These are phyloP conservation scores for Heliocidaris erythrogramma DNA, from an alignment of 35 echinoderm and acorn worm species.

Conservation along the genomic window DNA sequence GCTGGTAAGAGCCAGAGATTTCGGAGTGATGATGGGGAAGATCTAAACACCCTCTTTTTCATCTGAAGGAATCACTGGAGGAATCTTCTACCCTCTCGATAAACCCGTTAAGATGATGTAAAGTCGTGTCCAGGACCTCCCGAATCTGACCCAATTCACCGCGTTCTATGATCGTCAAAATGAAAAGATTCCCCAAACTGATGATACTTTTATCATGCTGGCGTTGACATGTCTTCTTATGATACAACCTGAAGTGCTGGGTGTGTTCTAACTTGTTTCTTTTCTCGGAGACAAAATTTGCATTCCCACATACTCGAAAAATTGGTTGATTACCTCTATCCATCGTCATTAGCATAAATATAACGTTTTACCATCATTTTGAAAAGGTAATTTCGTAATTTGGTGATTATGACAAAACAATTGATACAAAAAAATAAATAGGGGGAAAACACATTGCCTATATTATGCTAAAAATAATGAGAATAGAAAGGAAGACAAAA, in stretches of 20 bases:
- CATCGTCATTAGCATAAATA: too few relatives aligned
- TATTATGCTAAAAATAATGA: too few relatives aligned
- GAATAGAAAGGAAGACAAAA: too few relatives aligned
- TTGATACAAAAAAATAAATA: too few relatives aligned
- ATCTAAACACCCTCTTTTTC: conserved; percentile 14
- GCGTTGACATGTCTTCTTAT: background rate
- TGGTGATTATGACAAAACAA: too few relatives aligned
- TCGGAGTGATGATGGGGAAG: background rate
- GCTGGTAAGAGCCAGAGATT: conserved; percentile 2
- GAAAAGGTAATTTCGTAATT: too few relatives aligned
- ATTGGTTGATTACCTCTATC: too few relatives aligned
- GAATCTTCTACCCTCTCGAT: background rate
- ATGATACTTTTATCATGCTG: background rate
- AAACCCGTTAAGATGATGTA: background rate
- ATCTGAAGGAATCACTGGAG: too few relatives aligned
- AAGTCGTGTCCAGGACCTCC: background rate
- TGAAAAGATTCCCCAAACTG: background rate
- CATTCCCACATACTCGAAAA: too few relatives aligned
- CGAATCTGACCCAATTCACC: background rate
- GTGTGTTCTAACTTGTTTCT: background rate
- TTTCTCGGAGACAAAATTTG: too few relatives aligned
- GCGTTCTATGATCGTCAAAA: background rate
- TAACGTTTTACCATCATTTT: too few relatives aligned
- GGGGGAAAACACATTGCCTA: too few relatives aligned
- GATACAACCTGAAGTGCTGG: background rate